Percentiles rank a stretch among this genome's conserved stretches.
These are phyloP conservation scores for Rhamnusium bicolor DNA, from an alignment of 2,888 invertebrate genomes.

Conservation along the genomic window DNA sequence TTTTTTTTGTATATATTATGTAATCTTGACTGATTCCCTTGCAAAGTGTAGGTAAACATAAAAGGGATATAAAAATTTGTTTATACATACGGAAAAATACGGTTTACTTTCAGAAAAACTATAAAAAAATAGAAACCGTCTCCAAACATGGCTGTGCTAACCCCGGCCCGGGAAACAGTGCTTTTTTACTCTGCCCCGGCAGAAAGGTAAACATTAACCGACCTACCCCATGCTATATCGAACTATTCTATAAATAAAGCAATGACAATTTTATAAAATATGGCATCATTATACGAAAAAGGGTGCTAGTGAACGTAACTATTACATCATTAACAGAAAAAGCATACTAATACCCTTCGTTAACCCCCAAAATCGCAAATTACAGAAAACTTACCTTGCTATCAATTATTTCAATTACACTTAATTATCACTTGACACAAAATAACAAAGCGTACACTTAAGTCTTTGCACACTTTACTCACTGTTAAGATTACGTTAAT, in stretches of 20 bases:
- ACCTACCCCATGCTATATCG: constrained; percentile 39
- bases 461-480: constrained; percentile 22
- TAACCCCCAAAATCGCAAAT: constrained; percentile 34
- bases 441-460: constrained; percentile 12
- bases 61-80: not conserved
- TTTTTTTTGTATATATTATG: no score
- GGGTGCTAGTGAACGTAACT: not conserved
- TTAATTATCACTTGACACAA: constrained; percentile 32
- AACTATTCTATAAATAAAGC: constrained; percentile 20
- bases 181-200: constrained; percentile 25
- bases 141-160: constrained; percentile 37
- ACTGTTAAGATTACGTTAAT: constrained; percentile 11
- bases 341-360: not conserved
- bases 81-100: not conserved
- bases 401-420: not conserved
- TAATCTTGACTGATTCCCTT: no score
- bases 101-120: no score
- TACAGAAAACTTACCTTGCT: constrained; percentile 27
- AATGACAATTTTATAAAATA: not conserved
- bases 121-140: not conserved
- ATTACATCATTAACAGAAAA: not conserved
- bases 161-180: no score
- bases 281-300: not conserved
- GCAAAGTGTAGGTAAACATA: not conserved
- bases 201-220: constrained; percentile 37